Evolutionary conservation across 2,797 vertebrate genomes (phyloP).

Genomic region (Eupleurogrammus muticus): DNA sequence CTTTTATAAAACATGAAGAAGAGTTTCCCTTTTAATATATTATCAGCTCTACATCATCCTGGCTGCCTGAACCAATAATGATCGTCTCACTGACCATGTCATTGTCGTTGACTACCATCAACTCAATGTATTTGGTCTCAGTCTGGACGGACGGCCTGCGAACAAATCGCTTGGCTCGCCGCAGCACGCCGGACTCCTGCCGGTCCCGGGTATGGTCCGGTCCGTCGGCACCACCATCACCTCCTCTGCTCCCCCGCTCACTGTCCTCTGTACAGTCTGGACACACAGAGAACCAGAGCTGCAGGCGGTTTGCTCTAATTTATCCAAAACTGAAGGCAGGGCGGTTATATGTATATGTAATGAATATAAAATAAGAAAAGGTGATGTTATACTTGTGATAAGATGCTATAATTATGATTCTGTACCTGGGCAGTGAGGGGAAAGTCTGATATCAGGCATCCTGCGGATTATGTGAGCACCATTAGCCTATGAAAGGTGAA

Average conservation of each 20-base stretch:
- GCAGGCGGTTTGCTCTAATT: not conserved
- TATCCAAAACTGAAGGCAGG: constrained; percentile 1
- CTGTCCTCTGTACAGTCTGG: constrained; percentile 74
- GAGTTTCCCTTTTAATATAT: not conserved
- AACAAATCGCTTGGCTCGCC: constrained; percentile 77
- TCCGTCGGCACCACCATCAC: constrained; percentile 50
- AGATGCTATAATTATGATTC: not conserved
- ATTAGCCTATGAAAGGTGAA: constrained; percentile 56
- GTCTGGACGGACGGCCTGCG: constrained; percentile 91
- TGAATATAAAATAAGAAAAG: constrained; percentile 5
- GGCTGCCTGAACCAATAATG: not conserved
- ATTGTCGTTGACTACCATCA: constrained; percentile 96
- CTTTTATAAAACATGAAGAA: no score
- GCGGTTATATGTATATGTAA: not conserved
- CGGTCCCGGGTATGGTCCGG: constrained; percentile 51
- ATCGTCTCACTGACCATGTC: constrained; percentile 75
- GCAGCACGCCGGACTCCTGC: constrained; percentile 65
- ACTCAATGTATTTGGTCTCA: constrained; percentile 97
- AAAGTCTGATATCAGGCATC: constrained; percentile 78
- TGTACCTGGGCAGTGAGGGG: constrained; percentile 70
- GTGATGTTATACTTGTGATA: not conserved
- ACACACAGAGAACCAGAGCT: constrained; percentile 49
- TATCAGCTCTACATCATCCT: not conserved
- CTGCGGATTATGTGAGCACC: constrained; percentile 74
- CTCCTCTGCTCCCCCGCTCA: constrained; percentile 64